phyloP scores from a whole-genome alignment of 1,140 invertebrate species.

The Drosophila suzukii region DNA sequence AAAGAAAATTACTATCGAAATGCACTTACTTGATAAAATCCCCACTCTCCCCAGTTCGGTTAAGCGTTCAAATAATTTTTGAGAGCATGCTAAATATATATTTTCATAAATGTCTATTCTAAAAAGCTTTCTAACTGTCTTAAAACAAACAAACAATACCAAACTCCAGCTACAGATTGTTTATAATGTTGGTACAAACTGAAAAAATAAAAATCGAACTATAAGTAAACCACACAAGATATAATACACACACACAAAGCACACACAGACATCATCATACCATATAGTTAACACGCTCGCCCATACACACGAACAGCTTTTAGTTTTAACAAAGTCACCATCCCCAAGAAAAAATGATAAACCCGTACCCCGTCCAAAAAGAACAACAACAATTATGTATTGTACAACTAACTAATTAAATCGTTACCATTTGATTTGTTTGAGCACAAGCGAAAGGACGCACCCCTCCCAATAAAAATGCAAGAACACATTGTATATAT shows the following conservation, averaged over 20 bases:
- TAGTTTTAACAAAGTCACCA: constrained; percentile 41
- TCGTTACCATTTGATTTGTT: constrained; percentile 80
- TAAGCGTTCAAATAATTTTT: constrained; percentile 83
- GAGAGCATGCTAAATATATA: constrained; percentile 84
- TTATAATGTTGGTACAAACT: constrained; percentile 49
- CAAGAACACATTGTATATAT: constrained; percentile 46
- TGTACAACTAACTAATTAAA: constrained; percentile 75
- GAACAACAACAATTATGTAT: constrained; percentile 61
- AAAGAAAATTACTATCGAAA: constrained; percentile 50
- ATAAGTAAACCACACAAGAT: constrained; percentile 38
- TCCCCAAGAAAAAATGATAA: constrained; percentile 2
- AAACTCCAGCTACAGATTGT: constrained; percentile 31
- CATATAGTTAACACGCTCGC: constrained; percentile 35
- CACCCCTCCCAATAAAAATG: constrained; percentile 49
- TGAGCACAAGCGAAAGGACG: constrained; percentile 72
- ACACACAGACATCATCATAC: constrained; percentile 29
- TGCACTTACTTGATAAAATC: constrained; percentile 64
- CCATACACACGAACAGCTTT: constrained; percentile 20
- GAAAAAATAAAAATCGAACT: constrained; percentile 44
- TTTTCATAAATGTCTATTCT: constrained; percentile 84
- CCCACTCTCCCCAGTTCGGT: constrained; percentile 69
- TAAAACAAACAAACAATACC: constrained; percentile 19
- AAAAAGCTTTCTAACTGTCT: constrained; percentile 66
- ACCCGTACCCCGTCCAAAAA: constrained; percentile 17
- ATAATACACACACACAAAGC: constrained; percentile 25